Evolutionary conservation across 1,140 invertebrate genomes (phyloP), one percentile per base, ranked within the genome.

Genomic region (Archegozetes longisetosus): DNA sequence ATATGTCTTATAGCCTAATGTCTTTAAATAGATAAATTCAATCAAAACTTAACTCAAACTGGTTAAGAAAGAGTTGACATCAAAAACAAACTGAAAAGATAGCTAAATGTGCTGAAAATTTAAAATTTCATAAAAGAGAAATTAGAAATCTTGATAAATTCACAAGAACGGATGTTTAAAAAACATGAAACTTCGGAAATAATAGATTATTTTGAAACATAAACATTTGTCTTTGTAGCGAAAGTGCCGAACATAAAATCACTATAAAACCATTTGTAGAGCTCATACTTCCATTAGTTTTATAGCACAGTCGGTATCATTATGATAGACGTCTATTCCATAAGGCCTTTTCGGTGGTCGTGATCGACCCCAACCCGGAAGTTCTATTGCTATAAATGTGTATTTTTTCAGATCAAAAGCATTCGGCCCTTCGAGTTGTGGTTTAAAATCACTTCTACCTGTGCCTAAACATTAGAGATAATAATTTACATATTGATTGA

Each of bases 351-450:
- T 48, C 13, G 60, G 60, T 32, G 60, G 60, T 9, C 60, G 20
- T 17, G 60, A 61, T n/a, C 32, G 24, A 28, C 60, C 60, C 46
- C 53, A 61, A 49, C 60, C 60, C 9, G 60, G 53, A 9, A 61
- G 28, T 40, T 61, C 60, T n/a, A 61, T 61, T 12, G 48, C 60
- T 17, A 61, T 52, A n/a, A 61, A 46, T 13, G 60, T 61, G 25
- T 23, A 61, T 2, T 27, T 27, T 14, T 61, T 49, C 14, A 27
- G 26, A 32, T 61, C 55, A 23, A 61, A 57, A 17, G 52, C 54
- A 4, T 13, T 22, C 12, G 2, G 9, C 14, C 57, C 57, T 3
- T 62, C 40, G 3, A 61, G n/a, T 40, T 61, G 60, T 48, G 32
- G 17, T 1, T 14, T 14, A 47, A 61, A 61, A 40, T 61, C 60